These are phyloP conservation scores for Anthopleura xanthogrammica DNA, from an alignment of 92 coral and sea anemone species.

Conservation along the genomic window DNA sequence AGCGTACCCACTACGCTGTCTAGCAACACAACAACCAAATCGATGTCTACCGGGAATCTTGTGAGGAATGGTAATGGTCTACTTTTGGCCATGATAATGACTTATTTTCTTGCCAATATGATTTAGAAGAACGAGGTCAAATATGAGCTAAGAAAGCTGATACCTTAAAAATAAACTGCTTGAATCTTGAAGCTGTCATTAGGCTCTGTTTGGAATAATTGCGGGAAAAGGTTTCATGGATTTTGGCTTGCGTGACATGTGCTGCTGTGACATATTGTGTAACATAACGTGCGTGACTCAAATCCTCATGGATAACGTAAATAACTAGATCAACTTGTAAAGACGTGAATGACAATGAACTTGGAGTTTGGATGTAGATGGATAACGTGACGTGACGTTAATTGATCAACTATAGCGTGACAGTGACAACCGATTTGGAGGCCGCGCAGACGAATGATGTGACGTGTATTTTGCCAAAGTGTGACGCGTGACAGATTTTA, in stretches of 20 bases:
- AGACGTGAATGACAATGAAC: no score
- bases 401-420: not conserved
- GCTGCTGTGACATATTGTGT: no score
- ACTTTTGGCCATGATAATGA: not conserved
- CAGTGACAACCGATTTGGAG: not conserved
- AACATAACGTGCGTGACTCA: not conserved
- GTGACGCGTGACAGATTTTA: not conserved
- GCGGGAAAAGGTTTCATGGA: not conserved
- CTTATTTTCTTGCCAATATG: not conserved
- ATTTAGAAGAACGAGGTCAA: not conserved
- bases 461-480: not conserved
- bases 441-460: not conserved
- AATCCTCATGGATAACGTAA: not conserved
- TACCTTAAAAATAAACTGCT: not conserved
- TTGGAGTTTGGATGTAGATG: not conserved
- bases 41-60: not conserved
- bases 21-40: not conserved
- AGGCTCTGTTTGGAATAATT: not conserved
- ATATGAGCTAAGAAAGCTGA: conserved; percentile 1
- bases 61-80: not conserved
- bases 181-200: not conserved
- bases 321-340: no score
- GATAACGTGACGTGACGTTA: not conserved
- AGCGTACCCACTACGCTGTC: not conserved
- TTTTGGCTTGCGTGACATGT: not conserved